phyloP scores from a whole-genome alignment of 2,888 invertebrate genomes.

The Lasioglossum pauxillum region DNA sequence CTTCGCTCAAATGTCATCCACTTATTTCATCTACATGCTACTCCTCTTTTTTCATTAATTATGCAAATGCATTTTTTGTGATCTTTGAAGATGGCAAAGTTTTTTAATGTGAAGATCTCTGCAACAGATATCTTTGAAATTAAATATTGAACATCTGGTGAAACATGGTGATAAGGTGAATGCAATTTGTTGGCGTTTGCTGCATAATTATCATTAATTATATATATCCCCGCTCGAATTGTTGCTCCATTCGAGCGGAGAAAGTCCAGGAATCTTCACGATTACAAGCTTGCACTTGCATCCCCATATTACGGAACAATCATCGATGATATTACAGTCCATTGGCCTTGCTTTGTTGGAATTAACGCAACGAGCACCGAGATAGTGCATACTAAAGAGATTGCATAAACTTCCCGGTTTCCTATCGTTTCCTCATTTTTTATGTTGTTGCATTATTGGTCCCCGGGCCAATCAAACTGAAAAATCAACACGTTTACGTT shows the following conservation, averaged over 20 bases:
- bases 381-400: constrained; percentile 23
- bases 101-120: background rate
- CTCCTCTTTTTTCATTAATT: background rate
- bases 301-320: constrained; percentile 37
- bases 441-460: background rate
- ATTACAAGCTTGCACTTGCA: background rate
- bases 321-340: constrained; percentile 31
- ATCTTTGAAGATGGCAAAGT: background rate
- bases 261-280: background rate
- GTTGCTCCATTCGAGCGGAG: background rate
- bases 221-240: background rate
- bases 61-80: background rate
- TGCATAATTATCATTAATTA: background rate
- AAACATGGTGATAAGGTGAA: background rate
- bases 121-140: background rate
- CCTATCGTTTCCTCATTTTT: constrained; percentile 32
- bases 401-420: constrained; percentile 21
- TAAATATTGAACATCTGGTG: background rate
- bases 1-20: background rate
- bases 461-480: background rate
- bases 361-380: constrained; percentile 46
- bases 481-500: too few relatives aligned
- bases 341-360: constrained; percentile 52
- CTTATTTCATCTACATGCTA: background rate
- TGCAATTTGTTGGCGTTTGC: background rate